Evolutionary conservation across 2,797 vertebrate genomes (phyloP), one percentile per base, ranked within the genome.

Genomic region (Takifugu rubripes): DNA sequence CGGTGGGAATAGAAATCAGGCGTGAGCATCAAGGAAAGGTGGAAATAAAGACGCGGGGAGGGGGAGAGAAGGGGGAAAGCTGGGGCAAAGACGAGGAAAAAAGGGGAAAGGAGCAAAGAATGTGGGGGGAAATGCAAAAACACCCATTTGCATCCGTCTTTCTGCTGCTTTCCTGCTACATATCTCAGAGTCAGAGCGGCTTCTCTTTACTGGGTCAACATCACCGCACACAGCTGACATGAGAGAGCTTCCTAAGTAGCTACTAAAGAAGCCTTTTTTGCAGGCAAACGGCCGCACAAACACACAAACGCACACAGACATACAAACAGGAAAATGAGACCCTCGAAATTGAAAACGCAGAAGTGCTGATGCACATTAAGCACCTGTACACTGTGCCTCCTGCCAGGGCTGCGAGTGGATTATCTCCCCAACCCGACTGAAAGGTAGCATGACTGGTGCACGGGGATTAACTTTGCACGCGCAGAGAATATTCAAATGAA

Each of bases 181-280:
- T 68, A 72, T 68, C 57, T 72, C 66, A 60, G 54, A 59, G 62
- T 77, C 64, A 75, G 74, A 78, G 71, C 71, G 75, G 74, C 76
- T 56, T 33, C 72, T 58, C 76, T 72, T 82, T 58, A 83, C 71
- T 64, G 74, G 82, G 84, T 83, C 80, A 72, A 75, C 72, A 78
- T 77, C 79, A 77, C 67, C 68, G 48, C 71, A 79, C 72, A 68
- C 61, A 68, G 65, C 63, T 55, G 74, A 81, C 83, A 82, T 75
- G 59, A 74, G 79, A 75, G 78, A 59, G 56, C 66, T 59, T 54
- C 56, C 65, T 52, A 60, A 77, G 72, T 69, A 62, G 66, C 71
- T 69, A 36, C 53, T 67, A 50, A 74, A 74, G 56, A 70, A 49
- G 52, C 62, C 25, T 64, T 60, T 58, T 51, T 52, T 68, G 69